These are phyloP conservation scores for Drosophila suzukii DNA, from an alignment of 1,140 invertebrate genomes.

Conservation along the genomic window DNA sequence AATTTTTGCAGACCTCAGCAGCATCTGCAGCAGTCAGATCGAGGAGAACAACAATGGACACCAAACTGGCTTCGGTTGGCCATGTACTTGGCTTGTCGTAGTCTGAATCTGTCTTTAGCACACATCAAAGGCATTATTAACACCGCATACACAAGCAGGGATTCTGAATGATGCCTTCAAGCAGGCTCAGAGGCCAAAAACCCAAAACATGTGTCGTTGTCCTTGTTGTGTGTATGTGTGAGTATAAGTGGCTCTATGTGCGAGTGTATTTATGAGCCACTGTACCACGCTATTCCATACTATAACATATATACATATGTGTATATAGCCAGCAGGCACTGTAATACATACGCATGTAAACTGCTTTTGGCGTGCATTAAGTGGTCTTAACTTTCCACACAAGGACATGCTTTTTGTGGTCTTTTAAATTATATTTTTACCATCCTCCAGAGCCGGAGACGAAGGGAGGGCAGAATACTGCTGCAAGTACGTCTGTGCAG, in stretches of 20 bases:
- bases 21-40: constrained; percentile 16
- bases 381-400: constrained; percentile 73
- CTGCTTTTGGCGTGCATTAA: constrained; percentile 81
- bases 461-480: constrained; percentile 1
- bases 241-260: constrained; percentile 37
- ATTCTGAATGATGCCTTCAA: constrained; percentile 70
- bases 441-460: neutral
- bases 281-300: constrained; percentile 5
- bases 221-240: constrained; percentile 25
- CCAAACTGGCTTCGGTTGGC: constrained; percentile 19
- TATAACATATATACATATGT: neutral
- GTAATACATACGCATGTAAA: constrained; percentile 41
- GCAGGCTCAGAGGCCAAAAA: constrained; percentile 62
- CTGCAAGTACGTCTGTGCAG: constrained; percentile 45
- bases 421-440: constrained; percentile 66
- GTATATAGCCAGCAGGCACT: constrained; percentile 13
- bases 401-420: constrained; percentile 77
- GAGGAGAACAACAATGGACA: constrained; percentile 33
- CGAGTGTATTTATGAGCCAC: constrained; percentile 67
- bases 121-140: constrained; percentile 82
- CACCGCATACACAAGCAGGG: constrained; percentile 67
- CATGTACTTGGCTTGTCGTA: constrained; percentile 57
- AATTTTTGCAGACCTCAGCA: constrained; percentile 33
- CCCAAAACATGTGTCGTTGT: constrained; percentile 75
- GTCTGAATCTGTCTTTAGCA: constrained; percentile 78